Conservation (phyloP, 1,140 invertebrate species). For the Spodoptera litura region DNA sequence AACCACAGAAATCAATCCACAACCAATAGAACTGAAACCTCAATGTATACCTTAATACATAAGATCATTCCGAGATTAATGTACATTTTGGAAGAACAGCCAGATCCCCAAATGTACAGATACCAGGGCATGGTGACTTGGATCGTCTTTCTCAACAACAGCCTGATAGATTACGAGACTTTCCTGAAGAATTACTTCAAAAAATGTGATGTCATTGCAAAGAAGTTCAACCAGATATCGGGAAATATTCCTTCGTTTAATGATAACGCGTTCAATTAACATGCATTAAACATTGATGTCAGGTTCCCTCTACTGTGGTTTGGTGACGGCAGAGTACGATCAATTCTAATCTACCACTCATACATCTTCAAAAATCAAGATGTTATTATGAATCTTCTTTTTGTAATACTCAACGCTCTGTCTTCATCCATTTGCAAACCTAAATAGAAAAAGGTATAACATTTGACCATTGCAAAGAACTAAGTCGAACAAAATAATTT, state of each 20-base stretch:
- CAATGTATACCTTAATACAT: constrained; percentile 7
- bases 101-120: not conserved
- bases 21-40: not conserved
- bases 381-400: too few relatives aligned
- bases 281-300: not conserved
- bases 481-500: too few relatives aligned
- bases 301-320: too few relatives aligned
- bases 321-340: too few relatives aligned
- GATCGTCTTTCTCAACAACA: not conserved
- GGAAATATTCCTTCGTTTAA: not conserved
- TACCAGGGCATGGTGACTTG: not conserved
- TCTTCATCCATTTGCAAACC: too few relatives aligned
- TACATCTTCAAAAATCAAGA: too few relatives aligned
- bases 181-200: not conserved
- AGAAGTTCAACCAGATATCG: constrained; percentile 1
- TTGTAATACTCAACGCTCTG: too few relatives aligned
- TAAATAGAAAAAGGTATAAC: too few relatives aligned
- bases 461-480: too few relatives aligned
- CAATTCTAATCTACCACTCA: too few relatives aligned
- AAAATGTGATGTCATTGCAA: constrained; percentile 2
- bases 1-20: not conserved
- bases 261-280: not conserved
- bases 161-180: not conserved
- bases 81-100: not conserved
- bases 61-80: not conserved